Base-by-base conservation (phyloP, 2,797 vertebrate genomes). In the Semaprochilodus insignis region DNA sequence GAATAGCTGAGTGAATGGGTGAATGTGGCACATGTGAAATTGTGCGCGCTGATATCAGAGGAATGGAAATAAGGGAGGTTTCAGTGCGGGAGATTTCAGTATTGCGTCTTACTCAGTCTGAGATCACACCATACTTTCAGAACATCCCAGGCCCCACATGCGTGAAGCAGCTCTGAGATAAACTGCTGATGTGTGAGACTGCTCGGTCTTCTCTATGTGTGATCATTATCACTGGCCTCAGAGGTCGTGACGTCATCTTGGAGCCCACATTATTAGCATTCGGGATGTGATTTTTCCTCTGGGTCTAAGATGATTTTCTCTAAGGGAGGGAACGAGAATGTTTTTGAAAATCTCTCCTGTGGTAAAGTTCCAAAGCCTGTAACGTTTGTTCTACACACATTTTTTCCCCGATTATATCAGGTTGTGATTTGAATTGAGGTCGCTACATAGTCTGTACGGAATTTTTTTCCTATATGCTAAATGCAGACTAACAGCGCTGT, bases 1-100 rank as follows among this genome's bases (percentile, higher is more conserved):
- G 67, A 23, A 70, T 13, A 48, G 14, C 31, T 19, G 48, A 44
- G 36, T 13, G 31, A 74, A 31, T 57, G 21, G 1, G 62, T 36
- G 54, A 55, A 69, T 51, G 13, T 52, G 8, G 54, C 54, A 51
- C 59, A 74, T 63, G 65, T 78, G 82, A 88, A 84, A 84, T 86
- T 80, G 65, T 48, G 34, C 60, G 11, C 70, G 66, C 52, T 54
- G 78, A 86, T 86, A 86, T 86, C 76, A 81, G 83, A 76, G 44
- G 57, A 81, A 85, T 85, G 86, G 84, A 87, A 87, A 87, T 85
- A 31, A 87, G 72, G 72, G 79, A 74, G 81, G 82, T 85, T 85
- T 83, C 71, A 72, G 71, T 83, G 74, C 75, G 69, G 72, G 72
- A 78, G 80, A 40, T 88, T 66, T 83, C 79, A 59, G 79, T 75